Evolutionary conservation across 2,797 vertebrate genomes (phyloP).

Genomic region (Labroides dimidiatus): DNA sequence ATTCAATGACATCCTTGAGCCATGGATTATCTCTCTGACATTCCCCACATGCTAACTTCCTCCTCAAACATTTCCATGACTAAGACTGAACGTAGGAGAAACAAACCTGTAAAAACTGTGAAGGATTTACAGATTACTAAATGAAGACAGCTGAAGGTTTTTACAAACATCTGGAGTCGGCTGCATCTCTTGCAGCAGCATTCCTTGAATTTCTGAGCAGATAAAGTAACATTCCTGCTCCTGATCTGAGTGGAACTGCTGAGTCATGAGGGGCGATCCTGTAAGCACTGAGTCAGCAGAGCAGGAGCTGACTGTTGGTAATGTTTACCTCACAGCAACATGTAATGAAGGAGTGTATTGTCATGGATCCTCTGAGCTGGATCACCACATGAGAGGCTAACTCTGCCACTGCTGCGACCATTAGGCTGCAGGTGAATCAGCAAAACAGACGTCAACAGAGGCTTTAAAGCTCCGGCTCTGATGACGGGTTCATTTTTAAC

Average conservation of each 20-base stretch:
- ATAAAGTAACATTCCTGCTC: not conserved
- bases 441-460: not conserved
- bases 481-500: slow-evolving; percentile 20
- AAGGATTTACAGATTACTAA: not conserved
- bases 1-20: too few relatives aligned
- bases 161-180: slow-evolving; percentile 31
- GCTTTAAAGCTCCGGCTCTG: slow-evolving; percentile 6
- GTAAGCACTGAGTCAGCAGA: too few relatives aligned
- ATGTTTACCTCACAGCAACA: slow-evolving; percentile 15
- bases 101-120: too few relatives aligned
- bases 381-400: slow-evolving; percentile 44
- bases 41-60: too few relatives aligned
- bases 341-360: slow-evolving; percentile 24
- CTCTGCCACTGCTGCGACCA: slow-evolving; percentile 39
- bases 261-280: too few relatives aligned
- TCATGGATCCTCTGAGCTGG: slow-evolving; percentile 42
- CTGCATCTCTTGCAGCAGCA: too few relatives aligned
- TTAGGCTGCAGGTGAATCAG: slow-evolving; percentile 29
- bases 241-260: too few relatives aligned
- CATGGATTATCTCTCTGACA: too few relatives aligned
- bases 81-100: too few relatives aligned
- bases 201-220: not conserved
- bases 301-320: not conserved
- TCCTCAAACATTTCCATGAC: too few relatives aligned
- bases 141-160: not conserved